phyloP scores from a whole-genome alignment of 1,140 invertebrate species.

The Cherax quadricarinatus region DNA sequence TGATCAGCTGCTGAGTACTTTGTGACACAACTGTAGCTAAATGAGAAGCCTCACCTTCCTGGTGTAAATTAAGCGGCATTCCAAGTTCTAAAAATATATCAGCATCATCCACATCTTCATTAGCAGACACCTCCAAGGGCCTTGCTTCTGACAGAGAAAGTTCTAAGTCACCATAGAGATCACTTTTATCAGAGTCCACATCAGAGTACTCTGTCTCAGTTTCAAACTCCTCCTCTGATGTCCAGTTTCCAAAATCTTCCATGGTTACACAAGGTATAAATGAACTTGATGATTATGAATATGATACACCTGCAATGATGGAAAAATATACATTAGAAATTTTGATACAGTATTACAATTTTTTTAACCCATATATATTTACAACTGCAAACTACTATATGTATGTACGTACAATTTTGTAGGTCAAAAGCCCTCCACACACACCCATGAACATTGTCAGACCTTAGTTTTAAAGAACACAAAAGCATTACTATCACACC shows the following conservation, averaged over 20 bases:
- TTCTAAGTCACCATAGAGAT: conserved; percentile 38
- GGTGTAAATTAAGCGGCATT: neutral
- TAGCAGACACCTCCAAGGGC: neutral
- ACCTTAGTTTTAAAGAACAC: no score
- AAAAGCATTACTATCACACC: no score
- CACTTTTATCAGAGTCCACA: neutral
- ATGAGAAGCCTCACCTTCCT: neutral
- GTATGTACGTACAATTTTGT: no score
- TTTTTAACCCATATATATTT: no score
- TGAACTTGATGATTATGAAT: neutral
- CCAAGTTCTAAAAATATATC: conserved; percentile 43
- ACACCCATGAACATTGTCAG: no score
- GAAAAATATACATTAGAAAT: neutral
- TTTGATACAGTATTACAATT: no score
- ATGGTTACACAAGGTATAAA: neutral
- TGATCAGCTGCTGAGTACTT: neutral
- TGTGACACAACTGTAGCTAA: neutral
- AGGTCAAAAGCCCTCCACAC: no score
- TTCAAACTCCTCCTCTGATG: neutral
- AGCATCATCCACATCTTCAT: conserved; percentile 20
- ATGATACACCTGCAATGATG: neutral
- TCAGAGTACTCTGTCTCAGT: neutral
- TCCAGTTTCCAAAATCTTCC: neutral
- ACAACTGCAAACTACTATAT: no score
- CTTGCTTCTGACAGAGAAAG: no score